Evolutionary conservation across 2,113 vertebrate genomes (phyloP), one percentile per base, ranked within the genome.

Genomic region (Actinemys pallida): DNA sequence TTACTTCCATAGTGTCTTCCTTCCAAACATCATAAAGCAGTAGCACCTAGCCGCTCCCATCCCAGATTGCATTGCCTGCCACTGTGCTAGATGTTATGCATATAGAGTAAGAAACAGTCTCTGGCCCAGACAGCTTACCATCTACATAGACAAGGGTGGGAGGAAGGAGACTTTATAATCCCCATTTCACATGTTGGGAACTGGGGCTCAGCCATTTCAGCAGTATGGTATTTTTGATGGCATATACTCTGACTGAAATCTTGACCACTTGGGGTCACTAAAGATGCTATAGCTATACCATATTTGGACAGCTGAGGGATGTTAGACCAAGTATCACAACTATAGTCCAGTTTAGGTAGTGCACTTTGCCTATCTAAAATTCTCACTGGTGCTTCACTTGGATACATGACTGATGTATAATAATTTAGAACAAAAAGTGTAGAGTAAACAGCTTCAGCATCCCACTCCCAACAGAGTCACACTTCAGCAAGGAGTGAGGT

Each of bases 231-330:
- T 3, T 25, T 27, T 25, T 12, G 83, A 72, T n/a, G 53, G 53
- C 19, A 54, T 20, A 8, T 5, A 0, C 42, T 11, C 45, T 80
- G 29, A 50, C 29, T 35, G 29, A 16, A 39, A 8, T 27, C 59
- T 12, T 1, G 0, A 0, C 1, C 1, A 4, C 4, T 79, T 20
- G 17, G 4, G 29, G 31, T 27, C 22, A 27, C 39, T 16, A 31
- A 42, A 79, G 42, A 9, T 31, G 56, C 35, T 3, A 0, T 0
- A 3, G 56, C 39, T 3, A 0, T 0, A 5, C 35, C 50, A 2
- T 1, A 2, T 1, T 35, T 35, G 49, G 87, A 3, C 49, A 17
- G 35, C 27, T 6, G 1, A 10, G 39, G 45, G 29, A 47, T 47
- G 45, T 14, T n/a, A 81, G 49, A 81, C 47, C 31, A 81, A 14